A percentile compares a stretch with the other conserved stretches of the same genome.
phyloP scores from a whole-genome alignment of 2,797 vertebrate genomes.

The Acrocephalus scirpaceus region DNA sequence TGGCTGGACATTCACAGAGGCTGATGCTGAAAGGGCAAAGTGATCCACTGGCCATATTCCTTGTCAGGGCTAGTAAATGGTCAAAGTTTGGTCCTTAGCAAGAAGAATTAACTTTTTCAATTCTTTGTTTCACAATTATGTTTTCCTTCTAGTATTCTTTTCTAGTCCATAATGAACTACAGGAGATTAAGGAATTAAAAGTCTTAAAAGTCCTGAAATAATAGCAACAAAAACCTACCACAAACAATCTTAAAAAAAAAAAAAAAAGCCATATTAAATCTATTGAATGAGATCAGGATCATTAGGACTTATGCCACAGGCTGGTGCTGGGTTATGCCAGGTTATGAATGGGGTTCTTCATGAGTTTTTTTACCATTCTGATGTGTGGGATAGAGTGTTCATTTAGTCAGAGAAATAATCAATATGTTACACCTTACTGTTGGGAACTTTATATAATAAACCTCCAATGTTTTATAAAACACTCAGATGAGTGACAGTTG shows the following conservation, averaged over 20 bases:
- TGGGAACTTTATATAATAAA: constrained; percentile 8
- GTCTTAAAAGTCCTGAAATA: neutral
- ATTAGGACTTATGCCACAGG: neutral
- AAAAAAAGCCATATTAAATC: neutral
- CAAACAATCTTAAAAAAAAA: neutral
- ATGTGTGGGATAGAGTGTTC: neutral
- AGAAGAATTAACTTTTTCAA: neutral
- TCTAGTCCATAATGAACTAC: neutral
- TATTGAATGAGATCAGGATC: neutral
- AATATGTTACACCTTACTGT: neutral
- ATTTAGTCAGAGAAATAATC: constrained; percentile 14
- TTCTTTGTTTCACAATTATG: neutral
- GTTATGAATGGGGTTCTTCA: neutral
- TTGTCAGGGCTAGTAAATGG: neutral
- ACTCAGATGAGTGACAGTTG: neutral
- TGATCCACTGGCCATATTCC: neutral
- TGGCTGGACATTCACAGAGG: neutral
- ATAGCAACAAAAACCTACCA: neutral
- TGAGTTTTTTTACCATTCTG: neutral
- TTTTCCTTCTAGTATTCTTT: neutral
- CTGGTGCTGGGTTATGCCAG: neutral
- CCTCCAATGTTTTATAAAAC: neutral
- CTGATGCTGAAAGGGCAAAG: accelerated
- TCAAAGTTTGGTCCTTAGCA: neutral
- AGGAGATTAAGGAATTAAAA: neutral